phyloP scores from a whole-genome alignment of 2,113 vertebrate genomes.

The human region DNA sequence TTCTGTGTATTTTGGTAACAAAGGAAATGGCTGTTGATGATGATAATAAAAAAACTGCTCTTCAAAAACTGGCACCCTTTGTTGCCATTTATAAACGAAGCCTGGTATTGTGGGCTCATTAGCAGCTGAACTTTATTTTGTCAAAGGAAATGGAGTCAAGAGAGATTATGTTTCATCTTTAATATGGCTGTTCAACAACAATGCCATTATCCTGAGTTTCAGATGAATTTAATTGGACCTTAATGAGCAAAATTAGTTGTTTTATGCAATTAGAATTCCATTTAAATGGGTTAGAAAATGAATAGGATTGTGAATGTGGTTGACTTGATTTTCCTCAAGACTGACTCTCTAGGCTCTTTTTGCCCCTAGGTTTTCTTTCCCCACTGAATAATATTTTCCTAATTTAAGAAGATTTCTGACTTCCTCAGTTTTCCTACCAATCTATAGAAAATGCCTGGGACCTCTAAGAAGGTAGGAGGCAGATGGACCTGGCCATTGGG shows the following conservation, averaged over 20 bases:
- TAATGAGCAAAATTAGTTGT: slow-evolving; percentile 82
- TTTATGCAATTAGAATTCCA: slow-evolving; percentile 78
- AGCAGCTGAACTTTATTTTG: slow-evolving; percentile 76
- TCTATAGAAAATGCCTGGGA: not conserved
- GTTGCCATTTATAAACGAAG: slow-evolving; percentile 67
- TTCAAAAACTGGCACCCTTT: slow-evolving; percentile 62
- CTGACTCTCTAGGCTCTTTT: slow-evolving; percentile 51
- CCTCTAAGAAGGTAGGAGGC: not conserved
- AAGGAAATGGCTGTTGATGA: slow-evolving; percentile 67
- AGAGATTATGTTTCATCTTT: slow-evolving; percentile 80
- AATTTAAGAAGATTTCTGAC: slow-evolving; percentile 24
- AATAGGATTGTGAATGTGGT: slow-evolving; percentile 63
- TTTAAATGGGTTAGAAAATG: slow-evolving; percentile 71
- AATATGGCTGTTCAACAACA: slow-evolving; percentile 71
- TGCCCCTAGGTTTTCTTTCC: not conserved
- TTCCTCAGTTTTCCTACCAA: not conserved
- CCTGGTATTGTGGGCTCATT: slow-evolving; percentile 64
- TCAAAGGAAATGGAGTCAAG: slow-evolving; percentile 69
- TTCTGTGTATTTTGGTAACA: slow-evolving; percentile 70
- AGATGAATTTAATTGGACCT: slow-evolving; percentile 80
- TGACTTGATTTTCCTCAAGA: slow-evolving; percentile 71
- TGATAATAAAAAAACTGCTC: slow-evolving; percentile 62
- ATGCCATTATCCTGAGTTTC: slow-evolving; percentile 76
- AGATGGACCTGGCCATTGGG: not conserved
- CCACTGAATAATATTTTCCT: not conserved